Base-by-base conservation (phyloP, 2,797 vertebrate species). In the Mallotus villosus region DNA sequence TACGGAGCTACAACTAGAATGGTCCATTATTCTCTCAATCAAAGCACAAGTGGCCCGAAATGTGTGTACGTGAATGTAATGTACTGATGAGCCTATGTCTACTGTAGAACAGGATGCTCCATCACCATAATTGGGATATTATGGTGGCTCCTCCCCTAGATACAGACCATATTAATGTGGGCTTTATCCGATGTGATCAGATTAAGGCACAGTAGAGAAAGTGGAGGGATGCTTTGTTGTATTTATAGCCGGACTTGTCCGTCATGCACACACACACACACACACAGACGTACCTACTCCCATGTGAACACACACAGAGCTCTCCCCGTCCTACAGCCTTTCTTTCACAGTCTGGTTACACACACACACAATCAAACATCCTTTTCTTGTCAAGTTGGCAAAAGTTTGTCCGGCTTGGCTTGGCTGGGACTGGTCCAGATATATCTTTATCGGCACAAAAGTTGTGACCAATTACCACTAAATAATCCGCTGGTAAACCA, bases 221-320 rank as follows among this genome's bases (percentile, higher is more conserved):
- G 68, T 71, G 53, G 58, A 49, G 71, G 29, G 60, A 29, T 8
- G 51, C 51, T 19, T n/a, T n/a, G 49, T 51, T 1, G 84, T 86
- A 81, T 84, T 86, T 81, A 81, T 83, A 82, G 84, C 72, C 60
- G 37, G 22, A 41, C 71, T 67, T 81, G 73, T 70, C 71, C 61
- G 41, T 65, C 0, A 8, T 63, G 55, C 74, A 51, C 17, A 1
- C 12, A 14, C 8, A 14, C 49, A 51, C 61, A 29, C 29, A 53
- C 51, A 53, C 51, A 53, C 51, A 53, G 16, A n/a, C 3, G 17
- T 9, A 53, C 51, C 16, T n/a, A 6, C 16, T 17, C 0, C 4
- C 51, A 53, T n/a, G 19, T 4, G 17, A 17, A 53, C 51, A n/a
- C 49, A 51, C 51, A 53, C 51, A 53, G 4, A 53, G 16, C 51